A percentile compares a stretch with the other conserved stretches of the same genome.
phyloP scores from a whole-genome alignment of 2,888 invertebrate species.

The Ditylenchus weischeri region DNA sequence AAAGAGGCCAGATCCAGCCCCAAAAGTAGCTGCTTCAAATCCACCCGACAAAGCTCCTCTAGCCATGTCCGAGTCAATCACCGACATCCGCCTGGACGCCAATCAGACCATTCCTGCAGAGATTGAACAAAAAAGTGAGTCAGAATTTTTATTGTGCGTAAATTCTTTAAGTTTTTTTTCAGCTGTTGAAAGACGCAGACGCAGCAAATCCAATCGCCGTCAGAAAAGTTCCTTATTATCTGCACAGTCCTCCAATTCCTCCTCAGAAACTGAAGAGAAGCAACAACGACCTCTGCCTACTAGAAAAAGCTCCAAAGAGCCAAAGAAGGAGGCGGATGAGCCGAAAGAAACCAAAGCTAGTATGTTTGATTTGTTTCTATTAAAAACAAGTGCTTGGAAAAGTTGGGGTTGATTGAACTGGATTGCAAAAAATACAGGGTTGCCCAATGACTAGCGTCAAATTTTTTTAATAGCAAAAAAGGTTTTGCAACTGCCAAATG shows the following conservation, averaged over 20 bases:
- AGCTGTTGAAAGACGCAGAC: neutral
- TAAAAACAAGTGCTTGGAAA: no score
- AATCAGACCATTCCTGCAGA: neutral
- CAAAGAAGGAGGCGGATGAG: neutral
- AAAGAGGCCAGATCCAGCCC: no score
- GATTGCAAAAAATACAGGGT: no score
- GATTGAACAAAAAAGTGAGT: neutral
- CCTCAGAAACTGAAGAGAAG: slow-evolving; percentile 14
- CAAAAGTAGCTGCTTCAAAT: neutral
- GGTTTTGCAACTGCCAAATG: no score
- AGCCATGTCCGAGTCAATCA: neutral
- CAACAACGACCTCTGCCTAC: neutral
- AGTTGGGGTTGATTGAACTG: no score
- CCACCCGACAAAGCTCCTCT: slow-evolving; percentile 1
- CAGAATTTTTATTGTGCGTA: neutral
- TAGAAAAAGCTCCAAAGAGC: neutral
- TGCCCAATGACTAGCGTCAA: no score
- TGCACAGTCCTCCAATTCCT: slow-evolving; percentile 1
- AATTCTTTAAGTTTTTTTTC: neutral
- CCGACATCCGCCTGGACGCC: neutral
- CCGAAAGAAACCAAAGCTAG: no score
- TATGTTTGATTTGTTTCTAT: no score
- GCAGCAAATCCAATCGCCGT: neutral
- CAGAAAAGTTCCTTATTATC: neutral
- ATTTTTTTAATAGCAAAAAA: no score